phyloP scores from a whole-genome alignment of 2,113 vertebrate species.

The Reinhardtius hippoglossoides region DNA sequence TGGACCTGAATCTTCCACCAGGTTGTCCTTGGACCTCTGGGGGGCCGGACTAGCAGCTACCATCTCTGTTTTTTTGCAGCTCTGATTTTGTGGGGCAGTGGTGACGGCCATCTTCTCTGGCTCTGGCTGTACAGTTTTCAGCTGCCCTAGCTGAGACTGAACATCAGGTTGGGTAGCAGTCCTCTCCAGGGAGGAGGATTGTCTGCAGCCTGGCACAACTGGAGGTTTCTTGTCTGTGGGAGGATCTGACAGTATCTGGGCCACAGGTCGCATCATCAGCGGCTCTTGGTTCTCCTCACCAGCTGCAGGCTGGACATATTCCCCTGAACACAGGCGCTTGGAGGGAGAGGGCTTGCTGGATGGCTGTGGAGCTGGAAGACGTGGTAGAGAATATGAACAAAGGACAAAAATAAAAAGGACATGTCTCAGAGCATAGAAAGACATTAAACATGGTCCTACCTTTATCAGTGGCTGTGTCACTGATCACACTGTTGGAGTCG shows the following conservation, averaged over 20 bases:
- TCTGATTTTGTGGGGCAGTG: neutral
- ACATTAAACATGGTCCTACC: slow-evolving; percentile 74
- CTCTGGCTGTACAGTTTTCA: neutral
- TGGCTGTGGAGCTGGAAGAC: slow-evolving; percentile 76
- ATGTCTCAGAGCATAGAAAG: neutral
- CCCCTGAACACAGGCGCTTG: slow-evolving; percentile 89
- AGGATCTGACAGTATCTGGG: slow-evolving; percentile 60
- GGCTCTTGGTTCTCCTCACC: slow-evolving; percentile 85
- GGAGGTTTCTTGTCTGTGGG: slow-evolving; percentile 74
- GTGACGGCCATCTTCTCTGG: slow-evolving; percentile 18
- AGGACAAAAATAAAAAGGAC: neutral
- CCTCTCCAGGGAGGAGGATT: slow-evolving; percentile 53
- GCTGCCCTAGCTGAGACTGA: slow-evolving; percentile 7
- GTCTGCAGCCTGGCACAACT: slow-evolving; percentile 1
- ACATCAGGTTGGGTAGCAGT: neutral
- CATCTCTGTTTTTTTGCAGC: slow-evolving; percentile 13
- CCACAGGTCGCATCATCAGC: slow-evolving; percentile 8
- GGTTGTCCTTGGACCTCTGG: slow-evolving; percentile 51
- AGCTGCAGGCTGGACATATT: slow-evolving; percentile 66
- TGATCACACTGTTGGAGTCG: slow-evolving; percentile 85
- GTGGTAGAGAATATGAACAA: neutral
- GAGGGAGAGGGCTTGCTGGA: slow-evolving; percentile 91
- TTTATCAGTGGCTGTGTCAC: slow-evolving; percentile 75
- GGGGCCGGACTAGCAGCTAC: neutral
- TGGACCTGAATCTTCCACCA: slow-evolving; percentile 43